phyloP scores from a whole-genome alignment of 92 coral and sea anemone species.

The Actinernus sp. region DNA sequence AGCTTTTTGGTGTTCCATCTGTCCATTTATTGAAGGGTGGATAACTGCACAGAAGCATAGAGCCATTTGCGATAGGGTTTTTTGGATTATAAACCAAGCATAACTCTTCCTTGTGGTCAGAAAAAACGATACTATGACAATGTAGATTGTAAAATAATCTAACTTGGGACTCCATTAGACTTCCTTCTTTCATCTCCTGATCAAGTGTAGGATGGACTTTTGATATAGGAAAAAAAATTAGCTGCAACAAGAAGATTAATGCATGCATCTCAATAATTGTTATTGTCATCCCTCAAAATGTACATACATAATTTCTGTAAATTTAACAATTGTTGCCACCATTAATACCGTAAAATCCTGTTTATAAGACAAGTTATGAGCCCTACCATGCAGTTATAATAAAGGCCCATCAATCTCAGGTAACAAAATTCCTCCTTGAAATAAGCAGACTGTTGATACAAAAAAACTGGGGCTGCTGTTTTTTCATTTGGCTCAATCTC shows the following conservation, averaged over 20 bases:
- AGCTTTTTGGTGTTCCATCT: constrained; percentile 14
- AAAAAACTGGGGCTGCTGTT: too few relatives aligned
- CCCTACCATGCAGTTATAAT: too few relatives aligned
- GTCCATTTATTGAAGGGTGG: constrained; percentile 80
- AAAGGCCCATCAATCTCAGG: too few relatives aligned
- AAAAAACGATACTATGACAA: constrained; percentile 61
- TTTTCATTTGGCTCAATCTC: too few relatives aligned
- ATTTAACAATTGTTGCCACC: too few relatives aligned
- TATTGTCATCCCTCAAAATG: too few relatives aligned
- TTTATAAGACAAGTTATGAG: too few relatives aligned
- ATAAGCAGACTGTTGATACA: too few relatives aligned
- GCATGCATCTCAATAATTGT: too few relatives aligned
- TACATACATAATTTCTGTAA: too few relatives aligned
- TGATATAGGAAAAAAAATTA: constrained; percentile 52
- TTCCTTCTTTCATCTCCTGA: constrained; percentile 32
- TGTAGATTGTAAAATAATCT: constrained; percentile 69
- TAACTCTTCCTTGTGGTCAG: constrained; percentile 34
- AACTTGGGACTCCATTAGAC: constrained; percentile 32
- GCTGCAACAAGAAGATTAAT: constrained; percentile 21
- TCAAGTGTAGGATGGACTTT: constrained; percentile 54
- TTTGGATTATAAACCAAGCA: constrained; percentile 49
- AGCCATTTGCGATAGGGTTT: constrained; percentile 9
- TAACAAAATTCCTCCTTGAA: too few relatives aligned
- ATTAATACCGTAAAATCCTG: too few relatives aligned
- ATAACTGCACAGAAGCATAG: constrained; percentile 65